These are phyloP conservation scores for Papio anubis DNA, from an alignment of 2,113 vertebrate species.

Conservation along the genomic window DNA sequence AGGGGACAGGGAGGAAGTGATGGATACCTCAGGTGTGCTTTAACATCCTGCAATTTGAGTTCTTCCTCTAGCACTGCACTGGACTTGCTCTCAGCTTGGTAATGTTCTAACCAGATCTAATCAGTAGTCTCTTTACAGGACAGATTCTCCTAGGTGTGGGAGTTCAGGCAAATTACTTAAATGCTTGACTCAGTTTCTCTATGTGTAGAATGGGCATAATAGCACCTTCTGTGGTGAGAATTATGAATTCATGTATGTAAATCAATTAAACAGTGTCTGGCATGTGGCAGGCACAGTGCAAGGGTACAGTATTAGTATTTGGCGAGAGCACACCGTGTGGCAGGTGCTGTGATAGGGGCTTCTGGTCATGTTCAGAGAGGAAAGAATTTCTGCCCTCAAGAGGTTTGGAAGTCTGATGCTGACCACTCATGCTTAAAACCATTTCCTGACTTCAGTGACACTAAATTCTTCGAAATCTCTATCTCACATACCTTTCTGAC, in stretches of 20 bases:
- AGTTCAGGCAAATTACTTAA: background rate
- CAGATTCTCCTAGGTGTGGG: background rate
- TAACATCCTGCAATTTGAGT: background rate
- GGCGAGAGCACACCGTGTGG: background rate
- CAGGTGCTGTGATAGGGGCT: background rate
- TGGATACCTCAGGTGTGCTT: background rate
- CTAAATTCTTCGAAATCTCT: background rate
- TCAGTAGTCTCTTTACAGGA: background rate
- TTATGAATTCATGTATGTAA: background rate
- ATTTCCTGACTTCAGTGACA: background rate
- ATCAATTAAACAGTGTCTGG: background rate
- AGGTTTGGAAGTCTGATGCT: background rate
- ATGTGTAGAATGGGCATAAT: background rate
- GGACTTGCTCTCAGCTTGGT: background rate
- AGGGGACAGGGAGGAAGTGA: background rate
- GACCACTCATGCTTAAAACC: background rate
- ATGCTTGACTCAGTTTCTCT: background rate
- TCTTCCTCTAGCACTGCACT: background rate
- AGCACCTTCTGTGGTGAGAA: background rate
- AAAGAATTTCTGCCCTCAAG: background rate
- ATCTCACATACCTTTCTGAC: background rate
- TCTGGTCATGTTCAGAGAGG: background rate
- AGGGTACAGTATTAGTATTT: background rate
- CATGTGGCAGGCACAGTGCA: background rate
- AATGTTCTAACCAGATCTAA: background rate